Evolutionary conservation across 2,888 invertebrate species (phyloP), one percentile per base, ranked within the genome.

Genomic region (Tenthredo scrophulariae): DNA sequence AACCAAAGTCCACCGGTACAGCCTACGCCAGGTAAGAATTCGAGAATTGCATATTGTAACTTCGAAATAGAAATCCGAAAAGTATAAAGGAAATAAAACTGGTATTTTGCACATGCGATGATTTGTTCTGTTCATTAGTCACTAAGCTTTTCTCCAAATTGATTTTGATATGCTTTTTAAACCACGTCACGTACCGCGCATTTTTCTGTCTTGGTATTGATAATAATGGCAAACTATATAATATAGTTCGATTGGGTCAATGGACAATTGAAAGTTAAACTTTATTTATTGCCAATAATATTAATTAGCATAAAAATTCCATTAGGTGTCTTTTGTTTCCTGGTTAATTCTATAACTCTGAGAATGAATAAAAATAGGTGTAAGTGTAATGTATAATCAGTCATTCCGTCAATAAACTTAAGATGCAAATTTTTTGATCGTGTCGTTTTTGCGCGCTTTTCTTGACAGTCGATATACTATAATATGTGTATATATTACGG

Each of bases 21-120:
- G 65, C 94, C 95, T 6, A 94, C 94, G 43, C 95, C 95, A 50
- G 94, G 96, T 96, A 94, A 94, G 94, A 65, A 33, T 50, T 50
- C 1, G 4, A 9, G 54, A 29, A 77, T 29, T 50, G 7, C 10
- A 22, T 62, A 22, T 62, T 13, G 2, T 26, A 7, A n/a, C 22
- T 58, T 58, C 22, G 58, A 58, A 10, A 9, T 15, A 15, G 46
- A 46, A 46, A 15, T 46, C 13, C 1, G 1, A 43, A 13, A 43
- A 43, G 43, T 43, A 3, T 46, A 0, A 15, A 46, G 13, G 15
- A 13, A 46, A 46, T 2, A 0, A 13, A 46, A 15, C 46, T 15
- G 46, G 46, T 15, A 46, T 15, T 46, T 46, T 15, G 15, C 13
- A 13, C 22, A 58, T 58, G 22, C 7, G 58, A 9, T 58, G 22